These are phyloP conservation scores for Orthosia cruda DNA, from an alignment of 2,888 invertebrate genomes.

Conservation along the genomic window DNA sequence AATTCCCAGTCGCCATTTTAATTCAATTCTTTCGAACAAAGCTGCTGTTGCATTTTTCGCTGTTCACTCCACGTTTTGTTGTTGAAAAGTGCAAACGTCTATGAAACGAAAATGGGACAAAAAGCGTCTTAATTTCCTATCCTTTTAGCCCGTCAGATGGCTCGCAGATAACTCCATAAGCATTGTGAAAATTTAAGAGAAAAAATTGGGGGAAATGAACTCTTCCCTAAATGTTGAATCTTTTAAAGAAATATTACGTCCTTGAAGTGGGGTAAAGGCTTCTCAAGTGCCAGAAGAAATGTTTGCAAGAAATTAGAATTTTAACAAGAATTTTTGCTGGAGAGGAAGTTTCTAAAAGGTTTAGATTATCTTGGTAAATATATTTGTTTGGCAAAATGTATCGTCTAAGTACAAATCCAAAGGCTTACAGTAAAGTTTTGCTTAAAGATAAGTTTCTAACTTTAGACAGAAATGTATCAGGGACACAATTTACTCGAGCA, in stretches of 20 bases:
- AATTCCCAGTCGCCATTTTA: slow-evolving; percentile 86
- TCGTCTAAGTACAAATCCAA: slow-evolving; percentile 40
- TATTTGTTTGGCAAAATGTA: slow-evolving; percentile 53
- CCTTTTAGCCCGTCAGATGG: slow-evolving; percentile 76
- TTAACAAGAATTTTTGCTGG: slow-evolving; percentile 59
- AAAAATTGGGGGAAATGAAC: slow-evolving; percentile 66
- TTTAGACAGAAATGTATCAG: slow-evolving; percentile 15
- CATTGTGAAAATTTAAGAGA: slow-evolving; percentile 59
- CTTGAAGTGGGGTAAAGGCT: slow-evolving; percentile 55
- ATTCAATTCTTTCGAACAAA: slow-evolving; percentile 89
- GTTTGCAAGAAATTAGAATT: slow-evolving; percentile 64
- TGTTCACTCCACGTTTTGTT: slow-evolving; percentile 79
- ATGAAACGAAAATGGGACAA: slow-evolving; percentile 83
- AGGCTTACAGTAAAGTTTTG: slow-evolving; percentile 31
- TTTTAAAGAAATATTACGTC: slow-evolving; percentile 58
- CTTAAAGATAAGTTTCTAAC: slow-evolving; percentile 42
- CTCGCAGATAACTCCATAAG: slow-evolving; percentile 64
- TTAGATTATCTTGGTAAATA: slow-evolving; percentile 58
- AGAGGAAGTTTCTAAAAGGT: slow-evolving; percentile 47
- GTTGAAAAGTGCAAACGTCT: slow-evolving; percentile 84
- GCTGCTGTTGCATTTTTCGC: slow-evolving; percentile 86
- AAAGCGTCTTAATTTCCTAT: slow-evolving; percentile 85
- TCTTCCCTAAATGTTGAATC: slow-evolving; percentile 56
- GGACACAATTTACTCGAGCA: slow-evolving; percentile 26
- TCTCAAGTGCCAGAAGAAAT: slow-evolving; percentile 55